A percentile compares a stretch with the other conserved stretches of the same genome.
Evolutionary conservation across 2,113 vertebrate species (phyloP).

Genomic region (Entosphenus tridentatus): DNA sequence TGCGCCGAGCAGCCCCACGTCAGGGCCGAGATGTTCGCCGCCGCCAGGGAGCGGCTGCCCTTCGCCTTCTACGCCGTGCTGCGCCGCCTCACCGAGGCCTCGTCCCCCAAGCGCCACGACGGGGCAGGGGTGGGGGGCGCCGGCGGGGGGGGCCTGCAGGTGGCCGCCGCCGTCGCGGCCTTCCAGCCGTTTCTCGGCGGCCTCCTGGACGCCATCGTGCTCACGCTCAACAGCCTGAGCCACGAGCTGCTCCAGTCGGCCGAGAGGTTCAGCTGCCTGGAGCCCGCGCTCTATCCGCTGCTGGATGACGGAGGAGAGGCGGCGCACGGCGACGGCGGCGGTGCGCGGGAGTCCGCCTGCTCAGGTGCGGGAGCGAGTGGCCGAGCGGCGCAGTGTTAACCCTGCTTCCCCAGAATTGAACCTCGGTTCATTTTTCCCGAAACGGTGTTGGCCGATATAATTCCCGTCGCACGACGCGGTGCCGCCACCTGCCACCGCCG

Average conservation of each 20-base stretch:
- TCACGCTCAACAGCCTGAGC: slow-evolving; percentile 2
- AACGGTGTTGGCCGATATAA: too few species aligned
- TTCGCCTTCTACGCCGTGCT: not conserved
- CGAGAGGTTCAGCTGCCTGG: slow-evolving; percentile 3
- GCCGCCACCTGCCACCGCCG: too few species aligned
- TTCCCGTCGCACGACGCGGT: too few species aligned
- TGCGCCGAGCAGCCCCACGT: not conserved
- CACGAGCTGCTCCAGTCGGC: slow-evolving; percentile 6
- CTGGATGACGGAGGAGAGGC: too few species aligned
- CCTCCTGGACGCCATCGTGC: not conserved
- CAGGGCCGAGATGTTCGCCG: not conserved
- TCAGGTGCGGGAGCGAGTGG: too few species aligned
- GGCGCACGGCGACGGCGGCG: too few species aligned
- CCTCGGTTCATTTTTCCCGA: too few species aligned
- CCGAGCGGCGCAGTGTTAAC: too few species aligned
- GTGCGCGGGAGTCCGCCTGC: too few species aligned
- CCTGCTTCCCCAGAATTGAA: too few species aligned
- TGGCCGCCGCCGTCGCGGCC: not conserved
- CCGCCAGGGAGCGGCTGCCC: not conserved
- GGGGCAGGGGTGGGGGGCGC: too few species aligned
- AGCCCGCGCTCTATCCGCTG: not conserved
- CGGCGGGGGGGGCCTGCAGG: too few species aligned
- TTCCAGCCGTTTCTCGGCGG: not conserved
- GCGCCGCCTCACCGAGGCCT: not conserved
- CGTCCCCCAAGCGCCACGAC: not conserved